Base-by-base conservation (phyloP, 2,888 invertebrate genomes). In the Lepidonotus clava region DNA sequence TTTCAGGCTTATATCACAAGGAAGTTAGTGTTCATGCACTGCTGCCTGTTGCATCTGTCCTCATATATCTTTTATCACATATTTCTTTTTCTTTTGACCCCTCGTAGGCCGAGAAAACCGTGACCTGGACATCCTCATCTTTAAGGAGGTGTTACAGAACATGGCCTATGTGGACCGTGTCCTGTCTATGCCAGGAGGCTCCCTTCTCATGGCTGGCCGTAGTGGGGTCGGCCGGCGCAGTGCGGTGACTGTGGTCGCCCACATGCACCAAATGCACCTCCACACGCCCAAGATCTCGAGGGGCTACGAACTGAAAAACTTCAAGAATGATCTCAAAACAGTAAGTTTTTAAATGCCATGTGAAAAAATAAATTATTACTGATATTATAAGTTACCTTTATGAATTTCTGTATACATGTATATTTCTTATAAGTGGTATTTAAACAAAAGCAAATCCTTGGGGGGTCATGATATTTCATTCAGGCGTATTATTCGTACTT, bases 181-280 rank as follows among this genome's bases (percentile, higher is more conserved):
- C 0, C 93, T 97, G 53, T 95, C 96, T 11, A 94, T 95, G 85
- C 95, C 95, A 4, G 95, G 96, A 18, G 96, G 96, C 0, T 95
- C 96, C 46, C 92, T 96, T n/a, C 95, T 97, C 56, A 94, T 97
- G 89, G 96, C 97, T 89, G 98, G 97, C 0, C 95, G 96, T 89
- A 96, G 97, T 41, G 98, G 98, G 67, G 96, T 96, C 83, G 97
- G 98, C 0, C 95, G 98, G 53, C 95, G 97, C 91, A 96, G 97
- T 18, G 96, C 97, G 0, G 95, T 97, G 0, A 96, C 96, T 89
- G 95, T 98, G 5, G 95, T 96, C 0, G 96, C 97, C 11, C 96
- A 96, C 84, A 95, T 97, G 92, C 96, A 96, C 89, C 96, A 96
- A 84, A 96, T 97, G 84, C 95, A 96, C 71, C 89, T 95, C 21